phyloP scores from a whole-genome alignment of 2,113 vertebrate genomes.

The Triplophysa siluroides region DNA sequence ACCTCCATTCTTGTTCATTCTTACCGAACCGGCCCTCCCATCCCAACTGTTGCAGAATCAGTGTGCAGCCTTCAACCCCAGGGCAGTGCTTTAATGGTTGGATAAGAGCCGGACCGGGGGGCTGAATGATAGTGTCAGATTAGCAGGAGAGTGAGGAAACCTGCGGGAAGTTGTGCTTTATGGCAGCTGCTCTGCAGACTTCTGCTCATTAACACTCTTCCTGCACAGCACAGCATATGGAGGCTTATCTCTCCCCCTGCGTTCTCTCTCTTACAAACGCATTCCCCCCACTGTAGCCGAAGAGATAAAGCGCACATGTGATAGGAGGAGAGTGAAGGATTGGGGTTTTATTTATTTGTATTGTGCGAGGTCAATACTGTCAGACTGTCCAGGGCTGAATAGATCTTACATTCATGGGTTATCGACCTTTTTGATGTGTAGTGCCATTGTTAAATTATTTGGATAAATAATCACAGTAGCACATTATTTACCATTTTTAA shows the following conservation, averaged over 20 bases:
- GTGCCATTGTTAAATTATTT: no score
- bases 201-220: conserved; percentile 68
- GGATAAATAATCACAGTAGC: no score
- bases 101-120: conserved; percentile 36
- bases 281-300: conserved; percentile 58
- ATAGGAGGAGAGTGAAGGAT: conserved; percentile 38
- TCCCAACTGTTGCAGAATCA: conserved; percentile 56
- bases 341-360: conserved; percentile 21
- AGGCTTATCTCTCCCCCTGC: conserved; percentile 59
- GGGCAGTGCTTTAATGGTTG: conserved; percentile 19
- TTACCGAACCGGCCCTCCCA: background rate
- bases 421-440: background rate
- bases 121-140: conserved; percentile 62
- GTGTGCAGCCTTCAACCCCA: conserved; percentile 49
- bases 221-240: conserved; percentile 67
- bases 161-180: conserved; percentile 67
- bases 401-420: background rate
- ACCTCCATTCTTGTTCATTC: background rate
- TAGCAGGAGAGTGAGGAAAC: conserved; percentile 55
- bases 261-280: conserved; percentile 62
- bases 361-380: conserved; percentile 8
- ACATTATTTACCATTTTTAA: no score
- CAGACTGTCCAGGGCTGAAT: background rate
- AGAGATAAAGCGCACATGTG: conserved; percentile 61
- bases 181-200: conserved; percentile 60